Conservation (phyloP, 2,113 vertebrate species). For the Acanthisitta chloris region DNA sequence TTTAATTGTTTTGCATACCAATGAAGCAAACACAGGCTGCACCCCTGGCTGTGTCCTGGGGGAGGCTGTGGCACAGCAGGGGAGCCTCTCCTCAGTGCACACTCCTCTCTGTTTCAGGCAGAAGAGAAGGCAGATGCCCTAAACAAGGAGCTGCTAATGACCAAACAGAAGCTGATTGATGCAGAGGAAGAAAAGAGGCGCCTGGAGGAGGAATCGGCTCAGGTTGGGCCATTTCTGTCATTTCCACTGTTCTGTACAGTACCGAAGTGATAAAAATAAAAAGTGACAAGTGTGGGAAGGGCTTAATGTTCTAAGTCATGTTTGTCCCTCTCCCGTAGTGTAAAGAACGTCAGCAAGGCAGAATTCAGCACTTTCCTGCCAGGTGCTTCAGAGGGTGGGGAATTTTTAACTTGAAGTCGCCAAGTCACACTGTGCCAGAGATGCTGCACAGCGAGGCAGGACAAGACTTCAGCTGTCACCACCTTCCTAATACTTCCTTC, state of each 20-base stretch:
- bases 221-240: constrained; percentile 73
- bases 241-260: neutral
- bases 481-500: neutral
- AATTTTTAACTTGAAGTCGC: neutral
- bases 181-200: constrained; percentile 95
- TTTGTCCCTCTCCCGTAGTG: neutral
- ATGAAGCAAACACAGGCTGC: neutral
- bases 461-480: neutral
- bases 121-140: constrained; percentile 97
- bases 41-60: neutral
- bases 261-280: neutral
- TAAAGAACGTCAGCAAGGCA: constrained; percentile 19
- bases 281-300: constrained; percentile 4
- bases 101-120: constrained; percentile 73
- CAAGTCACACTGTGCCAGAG: neutral
- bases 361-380: neutral
- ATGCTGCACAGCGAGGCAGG: neutral
- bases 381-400: neutral
- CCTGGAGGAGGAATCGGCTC: constrained; percentile 91
- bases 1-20: neutral
- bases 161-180: constrained; percentile 96
- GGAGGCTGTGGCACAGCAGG: neutral
- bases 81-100: neutral
- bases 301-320: neutral
- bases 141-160: constrained; percentile 97